These are phyloP conservation scores for Dysmachus trigonus DNA, from an alignment of 2,888 invertebrate species.

Conservation along the genomic window DNA sequence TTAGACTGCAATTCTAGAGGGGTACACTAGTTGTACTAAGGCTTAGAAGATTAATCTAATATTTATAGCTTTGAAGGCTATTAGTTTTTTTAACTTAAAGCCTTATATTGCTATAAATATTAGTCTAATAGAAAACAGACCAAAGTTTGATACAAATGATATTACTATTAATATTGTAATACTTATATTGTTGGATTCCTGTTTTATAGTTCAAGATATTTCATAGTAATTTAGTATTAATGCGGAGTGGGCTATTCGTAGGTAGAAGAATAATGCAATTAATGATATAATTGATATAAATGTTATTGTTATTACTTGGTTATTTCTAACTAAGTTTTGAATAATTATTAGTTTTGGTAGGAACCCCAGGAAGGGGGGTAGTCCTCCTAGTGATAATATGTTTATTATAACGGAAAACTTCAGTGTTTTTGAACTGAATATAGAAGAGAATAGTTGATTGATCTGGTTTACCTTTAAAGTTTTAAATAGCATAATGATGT, in stretches of 20 bases:
- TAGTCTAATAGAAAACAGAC: conserved; percentile 56
- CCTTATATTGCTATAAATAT: conserved; percentile 59
- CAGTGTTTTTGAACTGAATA: conserved; percentile 55
- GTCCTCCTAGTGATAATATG: conserved; percentile 69
- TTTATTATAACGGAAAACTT: conserved; percentile 68
- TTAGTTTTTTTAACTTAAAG: conserved; percentile 72
- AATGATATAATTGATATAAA: conserved; percentile 67
- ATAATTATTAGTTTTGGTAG: conserved; percentile 71
- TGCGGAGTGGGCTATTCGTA: conserved; percentile 66
- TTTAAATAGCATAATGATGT: conserved; percentile 66
- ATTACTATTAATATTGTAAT: conserved; percentile 52
- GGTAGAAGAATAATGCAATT: conserved; percentile 69
- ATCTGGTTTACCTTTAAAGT: conserved; percentile 66
- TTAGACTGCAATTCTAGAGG: conserved; percentile 73
- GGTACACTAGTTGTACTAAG: conserved; percentile 65
- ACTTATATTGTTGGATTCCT: conserved; percentile 59
- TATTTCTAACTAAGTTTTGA: conserved; percentile 66
- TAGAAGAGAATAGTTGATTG: conserved; percentile 64
- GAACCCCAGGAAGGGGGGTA: conserved; percentile 72
- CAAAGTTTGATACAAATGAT: conserved; percentile 56
- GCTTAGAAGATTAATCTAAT: conserved; percentile 66
- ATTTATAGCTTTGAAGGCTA: conserved; percentile 73
- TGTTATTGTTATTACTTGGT: conserved; percentile 63
- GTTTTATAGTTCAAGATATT: conserved; percentile 64
- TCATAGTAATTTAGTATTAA: conserved; percentile 66